A percentile compares a stretch with the other conserved stretches of the same genome.
Conservation (phyloP, 2,113 vertebrate species). For the Nibea coibor region DNA sequence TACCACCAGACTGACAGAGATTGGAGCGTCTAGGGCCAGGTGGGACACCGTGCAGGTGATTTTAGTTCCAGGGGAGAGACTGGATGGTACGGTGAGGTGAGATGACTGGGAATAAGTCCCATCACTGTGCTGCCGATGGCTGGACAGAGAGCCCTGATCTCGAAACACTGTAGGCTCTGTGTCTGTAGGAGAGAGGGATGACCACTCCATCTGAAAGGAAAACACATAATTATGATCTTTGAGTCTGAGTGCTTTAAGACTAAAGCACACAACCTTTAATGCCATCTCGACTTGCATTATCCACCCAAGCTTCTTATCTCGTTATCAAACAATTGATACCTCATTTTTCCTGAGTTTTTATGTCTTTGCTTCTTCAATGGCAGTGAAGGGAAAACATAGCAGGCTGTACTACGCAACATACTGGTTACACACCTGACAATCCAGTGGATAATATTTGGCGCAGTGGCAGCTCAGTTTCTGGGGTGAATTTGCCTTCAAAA, state of each 20-base stretch:
- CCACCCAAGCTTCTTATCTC: neutral
- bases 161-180: conserved; percentile 67
- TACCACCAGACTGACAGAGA: conserved; percentile 67
- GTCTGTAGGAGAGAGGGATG: conserved; percentile 67
- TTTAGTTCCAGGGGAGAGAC: conserved; percentile 68
- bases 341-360: neutral
- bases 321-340: neutral
- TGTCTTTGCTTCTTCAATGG: neutral
- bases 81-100: conserved; percentile 74
- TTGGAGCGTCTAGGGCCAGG: conserved; percentile 54
- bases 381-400: neutral
- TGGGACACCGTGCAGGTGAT: conserved; percentile 88
- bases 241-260: neutral
- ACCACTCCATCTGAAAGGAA: conserved; percentile 81
- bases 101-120: conserved; percentile 86
- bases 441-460: conserved; percentile 82
- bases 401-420: neutral
- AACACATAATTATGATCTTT: neutral
- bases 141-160: conserved; percentile 81
- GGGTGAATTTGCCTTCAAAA: conserved; percentile 58
- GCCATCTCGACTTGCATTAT: neutral
- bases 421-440: conserved; percentile 70
- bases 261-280: no score
- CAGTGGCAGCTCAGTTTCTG: conserved; percentile 81
- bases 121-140: conserved; percentile 83